These are phyloP conservation scores for Eptesicus fuscus DNA, from an alignment of 2,113 vertebrate genomes.

Conservation along the genomic window DNA sequence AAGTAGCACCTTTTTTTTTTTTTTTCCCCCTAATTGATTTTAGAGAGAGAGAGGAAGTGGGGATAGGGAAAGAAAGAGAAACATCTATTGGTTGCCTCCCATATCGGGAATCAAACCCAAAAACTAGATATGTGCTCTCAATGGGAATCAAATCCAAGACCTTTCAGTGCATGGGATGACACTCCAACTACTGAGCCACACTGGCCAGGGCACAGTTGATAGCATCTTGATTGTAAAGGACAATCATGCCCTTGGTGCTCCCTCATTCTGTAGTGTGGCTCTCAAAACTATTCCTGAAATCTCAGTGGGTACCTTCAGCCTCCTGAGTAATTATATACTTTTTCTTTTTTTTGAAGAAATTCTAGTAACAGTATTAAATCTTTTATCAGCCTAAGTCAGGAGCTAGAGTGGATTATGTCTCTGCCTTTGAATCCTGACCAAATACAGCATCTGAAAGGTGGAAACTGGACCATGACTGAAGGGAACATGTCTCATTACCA, in stretches of 20 bases:
- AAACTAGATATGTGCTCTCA: not conserved
- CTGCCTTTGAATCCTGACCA: not conserved
- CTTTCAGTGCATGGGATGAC: not conserved
- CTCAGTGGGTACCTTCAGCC: not conserved
- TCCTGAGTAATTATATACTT: not conserved
- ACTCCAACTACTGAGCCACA: not conserved
- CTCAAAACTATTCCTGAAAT: not conserved
- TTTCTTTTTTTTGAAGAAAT: too few relatives aligned
- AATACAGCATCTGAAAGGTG: not conserved
- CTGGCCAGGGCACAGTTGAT: too few relatives aligned
- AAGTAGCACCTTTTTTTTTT: not conserved
- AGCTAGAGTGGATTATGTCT: not conserved
- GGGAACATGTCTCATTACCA: not conserved
- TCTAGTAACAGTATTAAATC: not conserved
- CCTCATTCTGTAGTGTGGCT: fast-evolving
- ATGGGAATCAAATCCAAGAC: not conserved
- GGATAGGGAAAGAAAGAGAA: not conserved
- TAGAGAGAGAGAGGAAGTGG: not conserved
- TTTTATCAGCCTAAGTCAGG: not conserved
- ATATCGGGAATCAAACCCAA: not conserved
- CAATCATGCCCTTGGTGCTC: not conserved
- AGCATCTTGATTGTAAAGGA: not conserved
- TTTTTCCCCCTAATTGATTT: not conserved
- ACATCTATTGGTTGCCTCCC: not conserved
- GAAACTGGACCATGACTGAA: not conserved